Conservation (phyloP, 2,797 vertebrate species). For the Sandelia bainsii region DNA sequence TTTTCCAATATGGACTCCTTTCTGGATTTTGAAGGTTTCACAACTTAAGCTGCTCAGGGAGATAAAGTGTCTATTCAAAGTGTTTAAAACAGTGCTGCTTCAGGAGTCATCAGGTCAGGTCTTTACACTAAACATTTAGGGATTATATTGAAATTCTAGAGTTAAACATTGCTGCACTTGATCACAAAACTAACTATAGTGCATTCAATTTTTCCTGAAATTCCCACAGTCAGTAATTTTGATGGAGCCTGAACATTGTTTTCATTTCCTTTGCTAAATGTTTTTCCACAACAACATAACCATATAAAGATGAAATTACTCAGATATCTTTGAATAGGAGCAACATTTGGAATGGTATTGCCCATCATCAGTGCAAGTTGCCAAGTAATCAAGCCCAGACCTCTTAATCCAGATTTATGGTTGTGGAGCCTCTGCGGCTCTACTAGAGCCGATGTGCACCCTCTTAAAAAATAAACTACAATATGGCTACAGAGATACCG, state of each 20-base stretch:
- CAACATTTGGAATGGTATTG: slow-evolving; percentile 53
- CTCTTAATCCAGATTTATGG: slow-evolving; percentile 26
- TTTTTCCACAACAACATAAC: slow-evolving; percentile 73
- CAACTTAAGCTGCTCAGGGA: slow-evolving; percentile 52
- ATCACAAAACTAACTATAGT: slow-evolving; percentile 7
- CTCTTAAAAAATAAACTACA: neutral
- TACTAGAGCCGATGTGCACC: slow-evolving; percentile 21
- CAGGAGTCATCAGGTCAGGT: slow-evolving; percentile 43
- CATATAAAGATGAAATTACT: slow-evolving; percentile 75
- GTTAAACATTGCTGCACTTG: neutral
- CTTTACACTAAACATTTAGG: slow-evolving; percentile 43
- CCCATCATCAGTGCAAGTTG: slow-evolving; percentile 58
- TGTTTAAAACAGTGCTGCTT: slow-evolving; percentile 45
- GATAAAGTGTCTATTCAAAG: slow-evolving; percentile 60
- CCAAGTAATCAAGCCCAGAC: slow-evolving; percentile 72
- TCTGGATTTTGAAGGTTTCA: slow-evolving; percentile 63
- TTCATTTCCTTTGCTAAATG: slow-evolving; percentile 45
- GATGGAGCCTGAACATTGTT: slow-evolving; percentile 24
- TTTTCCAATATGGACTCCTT: slow-evolving; percentile 46
- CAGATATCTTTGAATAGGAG: slow-evolving; percentile 71
- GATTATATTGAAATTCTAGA: slow-evolving; percentile 45
- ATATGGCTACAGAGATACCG: slow-evolving; percentile 2
- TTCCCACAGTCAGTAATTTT: slow-evolving; percentile 55
- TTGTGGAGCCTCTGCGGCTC: slow-evolving; percentile 23
- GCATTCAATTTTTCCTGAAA: slow-evolving; percentile 20